Evolutionary conservation across 2,888 invertebrate species (phyloP), one percentile per base, ranked within the genome.

Genomic region (Homarus gammarus): DNA sequence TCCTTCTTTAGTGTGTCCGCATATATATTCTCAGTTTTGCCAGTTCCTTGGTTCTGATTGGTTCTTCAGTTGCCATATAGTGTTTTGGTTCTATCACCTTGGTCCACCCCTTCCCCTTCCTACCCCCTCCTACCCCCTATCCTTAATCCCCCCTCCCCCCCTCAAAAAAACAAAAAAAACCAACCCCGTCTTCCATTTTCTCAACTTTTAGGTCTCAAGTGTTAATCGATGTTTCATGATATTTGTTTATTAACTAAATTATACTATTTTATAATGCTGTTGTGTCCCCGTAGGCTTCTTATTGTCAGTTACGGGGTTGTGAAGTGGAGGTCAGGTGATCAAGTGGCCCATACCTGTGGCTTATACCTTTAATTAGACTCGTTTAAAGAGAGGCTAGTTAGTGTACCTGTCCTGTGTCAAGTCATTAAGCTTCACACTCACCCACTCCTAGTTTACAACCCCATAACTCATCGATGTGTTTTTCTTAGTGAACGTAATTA

Each of bases 381-480:
- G n/a, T n/a, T n/a, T n/a, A n/a, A n/a, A n/a, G n/a, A n/a, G n/a
- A n/a, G n/a, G n/a, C n/a, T n/a, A n/a, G n/a, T n/a, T n/a, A n/a
- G n/a, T n/a, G n/a, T n/a, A n/a, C n/a, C n/a, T n/a, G n/a, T n/a
- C n/a, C n/a, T n/a, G n/a, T n/a, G n/a, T n/a, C n/a, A n/a, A n/a
- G n/a, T n/a, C n/a, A n/a, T n/a, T n/a, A n/a, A n/a, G n/a, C n/a
- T n/a, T 70, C 70, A 27, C 70, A 27, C 73, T 73, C 36, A 1
- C 73, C 27, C 49, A 49, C 81, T 2, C 27, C 68, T 40, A 68
- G 49, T 44, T 68, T 72, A 51, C 83, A 83, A 51, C 49, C 72
- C 83, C 83, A 72, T 72, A 72, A 51, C 33, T 27, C 40, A 10
- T 83, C 27, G 49, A 36, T 70, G 72, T 83, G 83, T 83, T 83